Evolutionary conservation across 2,113 vertebrate genomes (phyloP).

Genomic region (Naja naja): DNA sequence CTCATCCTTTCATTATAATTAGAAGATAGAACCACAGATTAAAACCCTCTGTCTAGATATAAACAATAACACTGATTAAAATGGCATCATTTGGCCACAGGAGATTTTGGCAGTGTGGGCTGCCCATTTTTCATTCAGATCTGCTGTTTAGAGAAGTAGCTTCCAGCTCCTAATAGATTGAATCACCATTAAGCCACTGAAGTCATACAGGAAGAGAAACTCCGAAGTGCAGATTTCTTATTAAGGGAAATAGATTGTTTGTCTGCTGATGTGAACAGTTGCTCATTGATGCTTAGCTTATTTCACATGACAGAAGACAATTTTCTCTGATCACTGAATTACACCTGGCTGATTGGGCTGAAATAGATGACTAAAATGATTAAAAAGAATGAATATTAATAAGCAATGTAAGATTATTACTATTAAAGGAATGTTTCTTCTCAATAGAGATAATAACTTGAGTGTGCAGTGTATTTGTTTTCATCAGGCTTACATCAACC

Average conservation of each 20-base stretch:
- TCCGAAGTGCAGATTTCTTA: constrained; percentile 58
- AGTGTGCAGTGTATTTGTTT: background rate
- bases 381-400: background rate
- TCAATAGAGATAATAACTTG: background rate
- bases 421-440: background rate
- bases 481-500: background rate
- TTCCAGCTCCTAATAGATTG: constrained; percentile 78
- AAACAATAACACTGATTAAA: constrained; percentile 88
- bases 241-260: constrained; percentile 67
- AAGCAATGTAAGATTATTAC: background rate
- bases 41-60: constrained; percentile 86
- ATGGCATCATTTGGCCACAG: constrained; percentile 76
- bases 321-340: background rate
- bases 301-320: constrained; percentile 45
- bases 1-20: constrained; percentile 74
- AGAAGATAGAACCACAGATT: constrained; percentile 79
- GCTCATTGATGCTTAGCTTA: constrained; percentile 56
- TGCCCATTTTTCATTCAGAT: constrained; percentile 82
- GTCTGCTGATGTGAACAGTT: constrained; percentile 68
- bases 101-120: constrained; percentile 64
- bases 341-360: background rate
- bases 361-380: background rate
- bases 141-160: constrained; percentile 67
- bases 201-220: constrained; percentile 54
- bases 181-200: constrained; percentile 76